These are phyloP conservation scores for Drosophila truncata DNA, from an alignment of 1,140 invertebrate species.

Conservation along the genomic window DNA sequence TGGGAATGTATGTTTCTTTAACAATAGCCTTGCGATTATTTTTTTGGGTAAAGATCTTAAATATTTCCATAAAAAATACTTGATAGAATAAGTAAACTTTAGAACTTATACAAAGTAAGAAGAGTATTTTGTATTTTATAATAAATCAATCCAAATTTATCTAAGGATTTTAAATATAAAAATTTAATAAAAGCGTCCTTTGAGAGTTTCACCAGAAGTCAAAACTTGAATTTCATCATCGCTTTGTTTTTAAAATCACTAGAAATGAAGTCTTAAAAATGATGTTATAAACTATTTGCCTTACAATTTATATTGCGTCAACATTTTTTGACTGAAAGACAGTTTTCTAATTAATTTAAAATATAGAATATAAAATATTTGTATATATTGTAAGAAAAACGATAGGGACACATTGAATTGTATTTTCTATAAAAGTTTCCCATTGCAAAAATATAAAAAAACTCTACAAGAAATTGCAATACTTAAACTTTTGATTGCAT, in stretches of 20 bases:
- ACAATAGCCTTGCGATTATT: too few relatives aligned
- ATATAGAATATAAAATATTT: not conserved
- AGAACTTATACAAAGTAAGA: too few relatives aligned
- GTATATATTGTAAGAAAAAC: not conserved
- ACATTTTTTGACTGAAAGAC: too few relatives aligned
- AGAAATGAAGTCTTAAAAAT: not conserved
- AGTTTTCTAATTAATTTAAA: not conserved
- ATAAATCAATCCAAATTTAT: too few relatives aligned
- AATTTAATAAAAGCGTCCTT: not conserved
- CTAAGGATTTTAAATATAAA: not conserved
- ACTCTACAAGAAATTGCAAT: conserved; percentile 17
- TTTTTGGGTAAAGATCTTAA: too few relatives aligned
- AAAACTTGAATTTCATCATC: not conserved
- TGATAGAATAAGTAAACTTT: not conserved
- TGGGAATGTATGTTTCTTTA: not conserved
- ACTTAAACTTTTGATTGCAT: conserved; percentile 44
- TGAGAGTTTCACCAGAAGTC: not conserved
- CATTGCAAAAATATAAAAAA: not conserved
- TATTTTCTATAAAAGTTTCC: not conserved
- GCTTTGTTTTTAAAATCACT: not conserved
- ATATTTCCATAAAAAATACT: too few relatives aligned
- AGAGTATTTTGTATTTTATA: not conserved
- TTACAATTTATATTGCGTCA: not conserved
- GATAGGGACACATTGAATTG: not conserved
- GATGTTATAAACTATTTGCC: too few relatives aligned